Base-by-base conservation (phyloP, 2,888 invertebrate species). In the Brachyopa scutellaris region DNA sequence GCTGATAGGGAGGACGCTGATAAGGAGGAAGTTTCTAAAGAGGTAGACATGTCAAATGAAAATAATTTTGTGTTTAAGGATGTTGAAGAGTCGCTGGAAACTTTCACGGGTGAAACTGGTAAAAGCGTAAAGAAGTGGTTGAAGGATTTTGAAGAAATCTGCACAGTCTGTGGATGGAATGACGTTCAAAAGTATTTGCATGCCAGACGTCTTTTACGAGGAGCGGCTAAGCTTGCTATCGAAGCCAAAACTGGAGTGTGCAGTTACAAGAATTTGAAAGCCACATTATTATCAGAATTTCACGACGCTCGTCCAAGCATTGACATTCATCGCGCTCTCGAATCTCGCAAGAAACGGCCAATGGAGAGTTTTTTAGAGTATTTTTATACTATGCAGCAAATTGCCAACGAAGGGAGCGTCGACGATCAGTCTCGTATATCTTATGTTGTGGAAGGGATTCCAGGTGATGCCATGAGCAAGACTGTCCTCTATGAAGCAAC, bases 31-130 rank as follows among this genome's bases (percentile, higher is more conserved):
- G n/a, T n/a, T n/a, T n/a, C n/a, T n/a, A n/a, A n/a, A n/a, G n/a
- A 33, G 33, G 2, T 33, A 9, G 2, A 31, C 2, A 57, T 19
- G 57, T 31, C 36, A 7, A 11, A 36, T 23, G n/a, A 9, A 9
- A 59, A 47, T 31, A 47, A 47, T 45, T 62, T 62, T 31, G 36
- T 62, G 3, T 49, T 64, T 38, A 64, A 40, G n/a, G 55, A 67
- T 31, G 67, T 55, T 8, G 67, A 67, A 23, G 55, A 55, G 8
- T 55, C 47, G 6, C 21, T 67, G 8, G 55, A 45, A 21, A 8
- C 26, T 9, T 67, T 67, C 33, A 33, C 21, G 5, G 69, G 69
- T 8, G 36, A 69, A 57, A 17, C 47, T 2, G 69, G 69, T 2
- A 55, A 69, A 69, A 36, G 21, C 21, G 36, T 42, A 15, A 26